phyloP scores from a whole-genome alignment of 1,140 invertebrate species.

The Tetranychus cinnabarinus region DNA sequence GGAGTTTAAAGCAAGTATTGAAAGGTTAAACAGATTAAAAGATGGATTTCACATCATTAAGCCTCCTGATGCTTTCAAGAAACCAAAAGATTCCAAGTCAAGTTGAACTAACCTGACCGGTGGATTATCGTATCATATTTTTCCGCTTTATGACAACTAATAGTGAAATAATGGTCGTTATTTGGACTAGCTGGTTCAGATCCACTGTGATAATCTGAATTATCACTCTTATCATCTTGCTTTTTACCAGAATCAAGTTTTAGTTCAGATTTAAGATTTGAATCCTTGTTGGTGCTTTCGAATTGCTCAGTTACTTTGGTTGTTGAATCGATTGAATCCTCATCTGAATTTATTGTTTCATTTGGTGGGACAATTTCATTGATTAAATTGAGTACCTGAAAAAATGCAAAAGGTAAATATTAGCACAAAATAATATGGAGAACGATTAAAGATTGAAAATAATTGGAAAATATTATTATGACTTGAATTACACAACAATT shows the following conservation, averaged over 20 bases:
- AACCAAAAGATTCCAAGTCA: too few species aligned
- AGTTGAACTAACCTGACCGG: not conserved
- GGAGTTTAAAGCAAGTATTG: too few species aligned
- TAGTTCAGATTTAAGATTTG: too few species aligned
- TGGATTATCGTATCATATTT: not conserved
- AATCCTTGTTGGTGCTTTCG: too few species aligned
- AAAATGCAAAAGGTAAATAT: not conserved
- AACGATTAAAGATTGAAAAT: too few species aligned
- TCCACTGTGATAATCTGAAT: conserved; percentile 52
- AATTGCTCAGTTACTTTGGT: not conserved
- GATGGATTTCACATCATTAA: too few species aligned
- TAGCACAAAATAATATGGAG: not conserved
- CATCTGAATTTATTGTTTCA: too few species aligned
- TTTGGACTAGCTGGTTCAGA: conserved; percentile 33
- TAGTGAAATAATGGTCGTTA: not conserved
- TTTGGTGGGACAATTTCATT: not conserved
- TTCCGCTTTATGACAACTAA: not conserved
- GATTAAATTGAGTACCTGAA: not conserved
- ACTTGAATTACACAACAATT: too few species aligned
- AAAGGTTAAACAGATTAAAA: too few species aligned
- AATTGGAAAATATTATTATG: too few species aligned
- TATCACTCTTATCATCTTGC: conserved; percentile 21
- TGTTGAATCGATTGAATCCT: not conserved
- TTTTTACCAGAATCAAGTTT: too few species aligned
- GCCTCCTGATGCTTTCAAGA: too few species aligned